A percentile compares a stretch with the other conserved stretches of the same genome.
Evolutionary conservation across 2,888 invertebrate genomes (phyloP).

Genomic region (Melinaea menophilus): DNA sequence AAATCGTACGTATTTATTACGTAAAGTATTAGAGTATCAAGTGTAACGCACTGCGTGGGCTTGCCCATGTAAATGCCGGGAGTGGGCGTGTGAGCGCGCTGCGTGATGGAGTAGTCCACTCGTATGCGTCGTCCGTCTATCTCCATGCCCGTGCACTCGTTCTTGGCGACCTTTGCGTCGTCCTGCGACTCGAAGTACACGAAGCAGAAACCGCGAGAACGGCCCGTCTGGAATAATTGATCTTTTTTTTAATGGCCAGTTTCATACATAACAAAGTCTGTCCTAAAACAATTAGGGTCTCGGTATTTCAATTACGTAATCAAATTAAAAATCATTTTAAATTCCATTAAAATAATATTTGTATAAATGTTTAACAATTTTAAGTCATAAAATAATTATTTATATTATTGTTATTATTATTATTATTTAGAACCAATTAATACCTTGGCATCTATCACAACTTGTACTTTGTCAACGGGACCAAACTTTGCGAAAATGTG

Average conservation of each 20-base stretch:
- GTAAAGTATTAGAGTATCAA: background rate
- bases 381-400: no score
- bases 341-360: no score
- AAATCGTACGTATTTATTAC: no score
- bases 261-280: background rate
- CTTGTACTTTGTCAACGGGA: constrained; percentile 93
- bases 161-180: constrained; percentile 95
- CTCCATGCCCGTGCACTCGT: constrained; percentile 95
- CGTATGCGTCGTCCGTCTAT: constrained; percentile 95
- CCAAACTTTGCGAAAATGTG: constrained; percentile 96
- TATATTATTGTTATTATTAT: no score
- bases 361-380: no score
- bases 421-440: background rate
- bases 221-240: constrained; percentile 82
- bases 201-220: constrained; percentile 97
- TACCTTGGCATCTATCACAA: constrained; percentile 97
- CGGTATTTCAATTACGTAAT: no score
- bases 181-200: constrained; percentile 93
- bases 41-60: constrained; percentile 82
- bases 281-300: no score
- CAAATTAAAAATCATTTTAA: no score
- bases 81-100: constrained; percentile 97
- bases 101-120: constrained; percentile 97
- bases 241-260: background rate
- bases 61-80: constrained; percentile 98